Evolutionary conservation across 2,888 invertebrate species (phyloP).

Genomic region (Ypsolopha sequella): DNA sequence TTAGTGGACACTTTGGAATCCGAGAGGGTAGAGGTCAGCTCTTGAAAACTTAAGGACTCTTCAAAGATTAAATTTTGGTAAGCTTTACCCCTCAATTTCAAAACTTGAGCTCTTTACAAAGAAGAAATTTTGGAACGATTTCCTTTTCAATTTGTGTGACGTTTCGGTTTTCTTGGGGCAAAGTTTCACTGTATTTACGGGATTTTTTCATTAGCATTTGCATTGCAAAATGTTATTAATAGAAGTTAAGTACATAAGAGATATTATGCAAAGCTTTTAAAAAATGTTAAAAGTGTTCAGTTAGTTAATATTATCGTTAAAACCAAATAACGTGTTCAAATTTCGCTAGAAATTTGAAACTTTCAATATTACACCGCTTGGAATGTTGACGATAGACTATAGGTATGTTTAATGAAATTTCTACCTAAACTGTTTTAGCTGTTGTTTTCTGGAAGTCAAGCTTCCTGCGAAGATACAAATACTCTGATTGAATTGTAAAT

Average conservation of each 20-base stretch:
- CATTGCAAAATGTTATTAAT: not conserved
- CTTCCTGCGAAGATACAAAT: not conserved
- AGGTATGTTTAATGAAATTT: constrained; percentile 1
- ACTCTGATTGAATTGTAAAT: not conserved
- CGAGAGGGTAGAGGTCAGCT: not conserved
- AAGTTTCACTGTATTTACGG: not conserved
- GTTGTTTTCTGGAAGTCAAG: not conserved
- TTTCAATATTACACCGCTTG: not conserved
- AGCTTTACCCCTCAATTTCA: not conserved
- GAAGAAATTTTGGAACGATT: not conserved
- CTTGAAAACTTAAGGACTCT: too few species aligned
- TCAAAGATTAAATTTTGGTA: too few species aligned
- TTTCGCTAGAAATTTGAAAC: not conserved
- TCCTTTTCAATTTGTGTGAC: too few species aligned
- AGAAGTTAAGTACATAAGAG: not conserved
- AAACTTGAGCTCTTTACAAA: not conserved
- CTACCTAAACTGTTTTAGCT: not conserved
- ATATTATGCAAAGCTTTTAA: not conserved
- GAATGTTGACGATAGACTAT: not conserved
- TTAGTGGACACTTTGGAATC: constrained; percentile 19
- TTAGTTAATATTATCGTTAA: too few species aligned
- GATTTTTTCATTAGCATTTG: not conserved
- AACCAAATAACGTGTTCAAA: not conserved
- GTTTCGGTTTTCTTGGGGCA: not conserved
- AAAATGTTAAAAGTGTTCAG: too few species aligned